Evolutionary conservation across 2,888 invertebrate genomes (phyloP).

Genomic region (Candidula unifasciata): DNA sequence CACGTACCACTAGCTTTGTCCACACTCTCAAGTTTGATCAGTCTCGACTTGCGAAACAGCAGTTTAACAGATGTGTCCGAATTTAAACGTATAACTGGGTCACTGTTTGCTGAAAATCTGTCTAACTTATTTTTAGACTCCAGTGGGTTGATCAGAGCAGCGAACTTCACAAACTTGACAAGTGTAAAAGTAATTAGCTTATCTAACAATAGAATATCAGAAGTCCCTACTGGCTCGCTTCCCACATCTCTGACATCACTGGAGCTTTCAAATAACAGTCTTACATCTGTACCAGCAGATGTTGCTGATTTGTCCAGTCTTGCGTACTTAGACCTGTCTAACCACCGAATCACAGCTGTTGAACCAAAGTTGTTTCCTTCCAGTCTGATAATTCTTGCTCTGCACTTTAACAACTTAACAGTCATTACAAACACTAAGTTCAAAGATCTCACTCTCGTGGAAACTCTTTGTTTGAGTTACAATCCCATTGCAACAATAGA

Average conservation of each 20-base stretch:
- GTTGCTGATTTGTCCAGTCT: not conserved
- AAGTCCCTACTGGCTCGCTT: no score
- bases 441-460: not conserved
- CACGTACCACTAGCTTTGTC: conserved; percentile 8
- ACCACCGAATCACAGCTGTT: not conserved
- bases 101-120: not conserved
- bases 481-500: not conserved
- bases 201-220: no score
- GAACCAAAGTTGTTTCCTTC: not conserved
- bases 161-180: not conserved
- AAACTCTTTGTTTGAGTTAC: not conserved
- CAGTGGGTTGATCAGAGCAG: not conserved
- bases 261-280: not conserved
- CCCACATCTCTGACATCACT: no score
- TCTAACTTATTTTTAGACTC: not conserved
- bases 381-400: not conserved
- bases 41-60: not conserved
- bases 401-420: not conserved
- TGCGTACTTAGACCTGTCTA: not conserved
- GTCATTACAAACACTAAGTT: not conserved
- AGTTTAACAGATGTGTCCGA: not conserved
- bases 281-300: not conserved
- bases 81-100: not conserved
- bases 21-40: not conserved
- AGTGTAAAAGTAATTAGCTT: not conserved